Conservation (phyloP, 2,888 invertebrate species). For the Pasiphila rectangulata region DNA sequence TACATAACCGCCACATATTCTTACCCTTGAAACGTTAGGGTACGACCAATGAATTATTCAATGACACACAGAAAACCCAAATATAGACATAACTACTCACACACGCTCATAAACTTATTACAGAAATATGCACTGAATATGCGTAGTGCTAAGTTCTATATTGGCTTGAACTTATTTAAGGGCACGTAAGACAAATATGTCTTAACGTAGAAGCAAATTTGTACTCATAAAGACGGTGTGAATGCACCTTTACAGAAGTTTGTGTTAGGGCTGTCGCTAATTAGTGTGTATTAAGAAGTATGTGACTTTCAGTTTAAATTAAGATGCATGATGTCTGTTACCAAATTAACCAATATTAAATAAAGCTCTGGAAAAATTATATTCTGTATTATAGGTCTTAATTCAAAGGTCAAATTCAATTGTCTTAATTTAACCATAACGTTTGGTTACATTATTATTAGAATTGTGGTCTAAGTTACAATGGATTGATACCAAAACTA, state of each 20-base stretch:
- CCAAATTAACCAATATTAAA: background rate
- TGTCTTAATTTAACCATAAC: no score
- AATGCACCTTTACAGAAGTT: conserved; percentile 67
- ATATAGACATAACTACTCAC: conserved; percentile 72
- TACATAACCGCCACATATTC: conserved; percentile 63
- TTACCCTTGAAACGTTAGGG: conserved; percentile 78
- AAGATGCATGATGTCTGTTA: conserved; percentile 33
- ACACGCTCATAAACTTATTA: conserved; percentile 49
- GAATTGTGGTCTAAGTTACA: no score
- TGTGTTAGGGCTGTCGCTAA: conserved; percentile 59
- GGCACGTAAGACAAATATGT: conserved; percentile 75
- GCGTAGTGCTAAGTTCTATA: conserved; percentile 56
- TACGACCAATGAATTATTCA: conserved; percentile 79
- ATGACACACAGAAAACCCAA: conserved; percentile 76
- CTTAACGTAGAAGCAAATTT: conserved; percentile 71
- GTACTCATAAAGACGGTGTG: conserved; percentile 69
- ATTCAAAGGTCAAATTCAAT: no score
- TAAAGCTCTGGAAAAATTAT: background rate
- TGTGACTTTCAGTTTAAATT: conserved; percentile 37
- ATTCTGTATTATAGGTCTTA: no score
- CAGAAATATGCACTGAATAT: conserved; percentile 59
- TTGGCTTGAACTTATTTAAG: conserved; percentile 60
- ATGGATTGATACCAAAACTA: no score
- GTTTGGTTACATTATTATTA: no score
- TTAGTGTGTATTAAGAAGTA: conserved; percentile 54